Percentiles rank a stretch among this genome's conserved stretches.
phyloP scores from a whole-genome alignment of 2,113 vertebrate species.

The Prunella himalayana region DNA sequence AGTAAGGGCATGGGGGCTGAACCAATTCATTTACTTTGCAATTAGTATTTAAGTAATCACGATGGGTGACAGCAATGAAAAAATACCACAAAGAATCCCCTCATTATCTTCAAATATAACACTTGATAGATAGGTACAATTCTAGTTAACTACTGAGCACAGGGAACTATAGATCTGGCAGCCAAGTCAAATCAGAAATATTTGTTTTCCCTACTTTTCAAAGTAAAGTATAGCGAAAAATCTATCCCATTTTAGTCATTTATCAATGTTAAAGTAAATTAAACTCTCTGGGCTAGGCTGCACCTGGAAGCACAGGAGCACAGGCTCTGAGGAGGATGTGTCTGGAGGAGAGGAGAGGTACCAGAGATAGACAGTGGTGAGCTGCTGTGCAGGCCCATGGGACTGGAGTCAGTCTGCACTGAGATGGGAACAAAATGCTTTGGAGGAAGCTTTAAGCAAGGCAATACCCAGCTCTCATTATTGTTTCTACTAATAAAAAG shows the following conservation, averaged over 20 bases:
- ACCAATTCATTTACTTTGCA: background rate
- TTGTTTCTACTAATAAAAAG: background rate
- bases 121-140: background rate
- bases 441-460: background rate
- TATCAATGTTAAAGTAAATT: background rate
- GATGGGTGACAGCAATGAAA: background rate
- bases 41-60: background rate
- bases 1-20: background rate
- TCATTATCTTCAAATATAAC: background rate
- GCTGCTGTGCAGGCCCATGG: background rate
- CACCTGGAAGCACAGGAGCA: background rate
- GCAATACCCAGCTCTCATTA: background rate
- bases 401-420: background rate
- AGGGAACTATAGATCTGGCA: background rate
- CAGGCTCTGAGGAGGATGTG: background rate
- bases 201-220: background rate
- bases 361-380: background rate
- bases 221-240: background rate
- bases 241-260: background rate
- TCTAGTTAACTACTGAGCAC: background rate
- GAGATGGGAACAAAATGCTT: background rate
- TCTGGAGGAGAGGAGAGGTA: background rate
- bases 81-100: background rate
- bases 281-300: background rate
- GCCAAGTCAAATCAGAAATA: background rate